Evolutionary conservation across 2,888 invertebrate species (phyloP), one percentile per base, ranked within the genome.

Genomic region (Chrysomela aeneicollis): DNA sequence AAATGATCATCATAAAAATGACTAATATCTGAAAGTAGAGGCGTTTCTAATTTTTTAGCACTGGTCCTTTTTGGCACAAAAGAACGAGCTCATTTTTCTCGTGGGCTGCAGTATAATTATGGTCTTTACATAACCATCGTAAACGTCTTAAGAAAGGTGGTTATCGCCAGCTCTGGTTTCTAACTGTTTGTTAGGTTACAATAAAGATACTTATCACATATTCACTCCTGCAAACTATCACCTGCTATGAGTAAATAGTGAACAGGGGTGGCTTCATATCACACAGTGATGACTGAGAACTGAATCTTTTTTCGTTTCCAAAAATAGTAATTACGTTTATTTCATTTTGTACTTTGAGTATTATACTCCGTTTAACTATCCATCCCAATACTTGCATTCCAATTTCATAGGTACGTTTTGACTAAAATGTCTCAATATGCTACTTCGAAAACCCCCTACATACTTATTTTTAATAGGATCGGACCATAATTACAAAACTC

Each of bases 191-290:
- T 46, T 57, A 6, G 47, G 26, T 46, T 55, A 42, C 37, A 55
- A 55, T 55, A 42, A 55, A 55, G 42, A 21, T 55, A n/a, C 8
- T 35, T 54, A 54, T 54, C 53, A 54, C 53, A 54, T 32, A 18
- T 54, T 54, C 53, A 55, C 55, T 55, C 10, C 55, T 22, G 42
- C 15, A 19, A 35, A 37, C 30, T 54, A 17, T 35, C 32, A 19
- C 32, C 42, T 42, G 15, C 42, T 12, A 15, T 42, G 3, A 15
- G 42, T 42, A 42, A 42, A 42, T 15, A 42, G 15, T 10, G 4
- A 15, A 42, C 4, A 42, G 26, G 26, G 26, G 6, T 26, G 26
- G 26, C 3, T 26, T 26, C 26, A 26, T 6, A 26, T n/a, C n/a
- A n/a, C n/a, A n/a, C n/a, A 26, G 6, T 26, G 26, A 5, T 6